A percentile compares a stretch with the other conserved stretches of the same genome.
phyloP scores from a whole-genome alignment of 1,140 invertebrate genomes.

The Orius insidiosus region DNA sequence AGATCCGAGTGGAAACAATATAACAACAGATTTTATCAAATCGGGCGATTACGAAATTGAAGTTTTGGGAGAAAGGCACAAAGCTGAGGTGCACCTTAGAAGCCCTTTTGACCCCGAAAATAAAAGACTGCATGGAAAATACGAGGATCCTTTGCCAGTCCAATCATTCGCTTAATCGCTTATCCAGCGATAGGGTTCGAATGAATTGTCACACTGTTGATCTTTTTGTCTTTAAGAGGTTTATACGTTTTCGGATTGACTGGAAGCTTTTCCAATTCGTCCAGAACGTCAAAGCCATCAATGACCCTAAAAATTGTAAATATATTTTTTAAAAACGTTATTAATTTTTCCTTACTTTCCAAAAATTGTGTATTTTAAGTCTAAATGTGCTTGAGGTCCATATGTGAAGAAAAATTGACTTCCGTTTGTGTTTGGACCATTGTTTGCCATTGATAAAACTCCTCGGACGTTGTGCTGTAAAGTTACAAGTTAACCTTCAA shows the following conservation, averaged over 20 bases:
- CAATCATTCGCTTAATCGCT: constrained; percentile 19
- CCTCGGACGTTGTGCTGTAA: constrained; percentile 69
- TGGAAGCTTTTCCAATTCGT: constrained; percentile 87
- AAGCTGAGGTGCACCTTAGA: constrained; percentile 46
- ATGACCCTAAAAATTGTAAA: constrained; percentile 60
- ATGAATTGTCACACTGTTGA: constrained; percentile 84
- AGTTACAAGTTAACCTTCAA: no score
- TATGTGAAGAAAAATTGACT: constrained; percentile 97
- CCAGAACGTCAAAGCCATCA: constrained; percentile 89
- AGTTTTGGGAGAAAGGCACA: constrained; percentile 50
- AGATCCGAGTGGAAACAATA: constrained; percentile 33
- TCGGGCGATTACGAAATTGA: constrained; percentile 62
- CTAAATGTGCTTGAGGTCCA: constrained; percentile 82
- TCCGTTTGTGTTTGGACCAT: constrained; percentile 95
- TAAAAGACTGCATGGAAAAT: constrained; percentile 28
- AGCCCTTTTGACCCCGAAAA: constrained; percentile 66
- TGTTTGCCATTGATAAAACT: constrained; percentile 95
- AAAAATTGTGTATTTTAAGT: constrained; percentile 94
- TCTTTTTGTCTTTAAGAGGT: constrained; percentile 65
- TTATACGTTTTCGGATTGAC: constrained; percentile 86
- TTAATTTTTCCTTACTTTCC: constrained; percentile 59
- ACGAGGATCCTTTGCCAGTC: constrained; percentile 17
- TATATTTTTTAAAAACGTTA: background rate
- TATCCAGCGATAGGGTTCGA: constrained; percentile 82
- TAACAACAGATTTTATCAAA: constrained; percentile 48